A percentile compares a stretch with the other conserved stretches of the same genome.
Evolutionary conservation across 1,140 invertebrate genomes (phyloP).

Genomic region (Anadara kagoshimensis): DNA sequence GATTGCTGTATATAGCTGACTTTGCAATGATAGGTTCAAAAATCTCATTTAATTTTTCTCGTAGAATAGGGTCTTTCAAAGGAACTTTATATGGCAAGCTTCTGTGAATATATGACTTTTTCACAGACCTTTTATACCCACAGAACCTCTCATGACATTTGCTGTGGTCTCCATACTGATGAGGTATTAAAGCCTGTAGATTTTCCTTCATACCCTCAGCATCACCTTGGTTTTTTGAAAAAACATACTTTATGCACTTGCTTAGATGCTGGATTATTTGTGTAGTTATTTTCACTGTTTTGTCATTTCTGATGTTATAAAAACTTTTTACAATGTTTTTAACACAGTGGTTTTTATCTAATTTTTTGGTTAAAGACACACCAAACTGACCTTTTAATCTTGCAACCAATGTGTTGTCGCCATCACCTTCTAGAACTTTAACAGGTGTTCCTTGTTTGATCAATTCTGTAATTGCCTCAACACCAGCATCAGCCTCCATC

Average conservation of each 20-base stretch:
- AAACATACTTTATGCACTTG: slow-evolving; percentile 39
- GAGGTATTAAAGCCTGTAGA: slow-evolving; percentile 29
- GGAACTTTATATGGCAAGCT: slow-evolving; percentile 39
- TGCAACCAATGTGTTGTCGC: slow-evolving; percentile 27
- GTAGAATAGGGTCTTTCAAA: slow-evolving; percentile 9
- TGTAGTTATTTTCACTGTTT: slow-evolving; percentile 28
- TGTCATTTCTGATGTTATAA: slow-evolving; percentile 16
- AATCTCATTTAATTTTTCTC: slow-evolving; percentile 4
- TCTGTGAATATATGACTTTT: slow-evolving; percentile 24
- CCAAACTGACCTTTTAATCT: neutral
- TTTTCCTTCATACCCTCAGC: slow-evolving; percentile 28
- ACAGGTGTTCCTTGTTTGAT: slow-evolving; percentile 25
- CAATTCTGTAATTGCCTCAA: slow-evolving; percentile 18
- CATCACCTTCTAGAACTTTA: slow-evolving; percentile 22
- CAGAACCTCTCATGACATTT: slow-evolving; percentile 34
- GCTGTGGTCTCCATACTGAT: slow-evolving; percentile 37
- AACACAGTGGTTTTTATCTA: slow-evolving; percentile 23
- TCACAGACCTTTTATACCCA: slow-evolving; percentile 27
- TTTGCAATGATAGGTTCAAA: slow-evolving; percentile 33
- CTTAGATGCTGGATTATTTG: slow-evolving; percentile 22
- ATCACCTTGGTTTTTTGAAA: slow-evolving; percentile 40
- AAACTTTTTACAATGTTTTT: slow-evolving; percentile 23
- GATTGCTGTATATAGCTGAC: slow-evolving; percentile 18
- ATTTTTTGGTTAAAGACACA: slow-evolving; percentile 4
- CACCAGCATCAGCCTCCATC: slow-evolving; percentile 14